A percentile compares a stretch with the other conserved stretches of the same genome.
Conservation (phyloP, 1,140 invertebrate genomes). For the Drosophila leontia region DNA sequence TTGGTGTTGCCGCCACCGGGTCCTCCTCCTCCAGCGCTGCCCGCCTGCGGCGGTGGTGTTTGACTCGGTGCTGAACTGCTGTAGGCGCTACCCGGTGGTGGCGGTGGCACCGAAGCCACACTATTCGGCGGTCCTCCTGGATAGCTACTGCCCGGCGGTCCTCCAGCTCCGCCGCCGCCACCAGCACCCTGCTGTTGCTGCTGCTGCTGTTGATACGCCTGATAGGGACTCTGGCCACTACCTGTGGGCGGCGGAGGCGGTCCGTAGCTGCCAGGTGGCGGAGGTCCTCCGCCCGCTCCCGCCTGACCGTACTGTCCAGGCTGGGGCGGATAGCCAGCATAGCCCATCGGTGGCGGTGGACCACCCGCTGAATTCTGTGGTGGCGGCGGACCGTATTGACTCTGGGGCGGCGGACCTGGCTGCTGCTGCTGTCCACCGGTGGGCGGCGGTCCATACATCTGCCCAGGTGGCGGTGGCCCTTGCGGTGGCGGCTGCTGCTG, state of each 20-base stretch:
- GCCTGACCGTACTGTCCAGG: constrained; percentile 78
- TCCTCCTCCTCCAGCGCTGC: constrained; percentile 31
- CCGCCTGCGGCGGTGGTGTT: constrained; percentile 70
- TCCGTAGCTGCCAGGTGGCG: constrained; percentile 79
- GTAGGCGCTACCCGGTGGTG: constrained; percentile 67
- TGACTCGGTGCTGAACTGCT: constrained; percentile 79
- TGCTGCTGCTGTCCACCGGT: constrained; percentile 84
- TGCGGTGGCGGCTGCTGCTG: constrained; percentile 69
- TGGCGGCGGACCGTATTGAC: constrained; percentile 84
- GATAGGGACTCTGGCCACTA: constrained; percentile 72
- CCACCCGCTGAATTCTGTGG: constrained; percentile 64
- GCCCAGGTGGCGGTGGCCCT: constrained; percentile 67
- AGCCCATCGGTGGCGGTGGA: constrained; percentile 76
- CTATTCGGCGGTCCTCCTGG: constrained; percentile 53
- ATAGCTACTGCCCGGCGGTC: constrained; percentile 64
- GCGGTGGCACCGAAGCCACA: constrained; percentile 56
- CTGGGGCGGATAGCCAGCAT: constrained; percentile 75
- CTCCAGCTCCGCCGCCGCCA: constrained; percentile 39
- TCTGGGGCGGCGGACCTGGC: constrained; percentile 67
- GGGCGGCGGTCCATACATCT: constrained; percentile 84
- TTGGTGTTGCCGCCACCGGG: constrained; percentile 52
- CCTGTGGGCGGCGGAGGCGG: constrained; percentile 70
- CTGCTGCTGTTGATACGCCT: constrained; percentile 60
- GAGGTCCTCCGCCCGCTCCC: constrained; percentile 63
- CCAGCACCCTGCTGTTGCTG: constrained; percentile 18